Conservation (phyloP, 2,888 invertebrate genomes). For the Coenonympha arcania region DNA sequence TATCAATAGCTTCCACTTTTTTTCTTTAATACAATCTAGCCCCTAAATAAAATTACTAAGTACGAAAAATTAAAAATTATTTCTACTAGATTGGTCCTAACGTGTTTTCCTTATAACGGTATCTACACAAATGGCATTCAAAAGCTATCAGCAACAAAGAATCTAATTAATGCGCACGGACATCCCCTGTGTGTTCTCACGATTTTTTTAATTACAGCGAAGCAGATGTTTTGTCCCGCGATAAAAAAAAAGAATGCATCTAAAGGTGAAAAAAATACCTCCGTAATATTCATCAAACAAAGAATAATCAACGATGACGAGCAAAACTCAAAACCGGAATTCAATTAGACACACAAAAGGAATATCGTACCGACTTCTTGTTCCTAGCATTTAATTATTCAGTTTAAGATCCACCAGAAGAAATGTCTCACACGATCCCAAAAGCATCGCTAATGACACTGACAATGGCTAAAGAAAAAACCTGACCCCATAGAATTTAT, state of each 20-base stretch:
- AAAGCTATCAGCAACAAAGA: conserved; percentile 15
- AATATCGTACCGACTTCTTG: conserved; percentile 65
- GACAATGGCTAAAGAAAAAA: conserved; percentile 52
- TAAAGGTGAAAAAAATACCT: conserved; percentile 47
- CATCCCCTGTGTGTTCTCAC: conserved; percentile 63
- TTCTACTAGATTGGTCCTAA: background rate
- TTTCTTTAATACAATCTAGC: too few species aligned
- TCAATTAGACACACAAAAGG: conserved; percentile 67
- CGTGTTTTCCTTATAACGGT: conserved; percentile 16
- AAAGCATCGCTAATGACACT: conserved; percentile 60
- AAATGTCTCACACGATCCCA: conserved; percentile 56
- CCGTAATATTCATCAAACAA: conserved; percentile 61
- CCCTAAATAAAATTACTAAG: too few species aligned
- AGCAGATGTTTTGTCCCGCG: conserved; percentile 60
- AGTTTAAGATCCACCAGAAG: conserved; percentile 41
- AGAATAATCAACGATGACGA: conserved; percentile 61
- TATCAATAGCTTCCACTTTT: too few species aligned
- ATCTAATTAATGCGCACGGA: conserved; percentile 51
- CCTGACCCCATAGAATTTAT: conserved; percentile 56
- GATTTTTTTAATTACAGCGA: conserved; percentile 65
- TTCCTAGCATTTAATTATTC: conserved; percentile 66
- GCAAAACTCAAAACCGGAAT: conserved; percentile 71
- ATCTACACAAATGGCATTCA: conserved; percentile 15
- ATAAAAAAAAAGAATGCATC: conserved; percentile 50
- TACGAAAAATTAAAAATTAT: too few species aligned